Base-by-base conservation (phyloP, 2,888 invertebrate genomes). In the Drymonia ruficornis region DNA sequence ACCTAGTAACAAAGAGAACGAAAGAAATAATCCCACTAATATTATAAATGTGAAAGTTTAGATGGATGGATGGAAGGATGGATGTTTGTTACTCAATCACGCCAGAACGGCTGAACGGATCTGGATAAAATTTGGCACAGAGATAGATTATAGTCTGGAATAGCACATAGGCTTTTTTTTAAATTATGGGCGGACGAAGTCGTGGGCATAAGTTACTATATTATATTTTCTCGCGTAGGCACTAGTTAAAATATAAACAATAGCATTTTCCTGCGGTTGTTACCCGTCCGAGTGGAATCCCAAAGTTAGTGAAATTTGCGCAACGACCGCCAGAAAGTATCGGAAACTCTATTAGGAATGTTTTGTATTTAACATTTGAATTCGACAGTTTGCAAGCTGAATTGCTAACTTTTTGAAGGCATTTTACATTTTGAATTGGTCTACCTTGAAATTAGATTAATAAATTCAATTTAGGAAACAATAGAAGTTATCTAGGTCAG, bases 281-380 rank as follows among this genome's bases (percentile, higher is more conserved):
- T n/a, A 36, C n/a, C 36, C 13, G 3, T 36, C 36, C n/a, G 23
- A 45, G 11, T 36, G 16, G 36, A 45, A 45, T 51, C 23, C 36
- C 23, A 18, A 50, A 51, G 45, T 51, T 51, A 45, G 18, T 19
- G 12, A 23, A 45, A 36, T 45, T 49, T 29, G 29, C 31, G 19
- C 29, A 31, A 15, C 19, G 12, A 36, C 45, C 44, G n/a, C 19
- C 36, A 36, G n/a, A 29, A 46, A 46, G n/a, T 29, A 46, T 46
- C 46, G 16, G 16, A 46, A 46, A 29, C 46, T 46, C 29, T 46
- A 46, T 46, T 46, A 15, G 15, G 16, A 29, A 29, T 29, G 46
- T 46, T 46, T 46, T 46, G 29, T 29, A 46, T 46, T 46, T 29
- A 29, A 46, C 43, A 43, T 43, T 43, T 43, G 36, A 50, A 46